Percentiles rank a stretch among this genome's conserved stretches.
Evolutionary conservation across 2,113 vertebrate genomes (phyloP).

Genomic region (Pseudonaja textilis): DNA sequence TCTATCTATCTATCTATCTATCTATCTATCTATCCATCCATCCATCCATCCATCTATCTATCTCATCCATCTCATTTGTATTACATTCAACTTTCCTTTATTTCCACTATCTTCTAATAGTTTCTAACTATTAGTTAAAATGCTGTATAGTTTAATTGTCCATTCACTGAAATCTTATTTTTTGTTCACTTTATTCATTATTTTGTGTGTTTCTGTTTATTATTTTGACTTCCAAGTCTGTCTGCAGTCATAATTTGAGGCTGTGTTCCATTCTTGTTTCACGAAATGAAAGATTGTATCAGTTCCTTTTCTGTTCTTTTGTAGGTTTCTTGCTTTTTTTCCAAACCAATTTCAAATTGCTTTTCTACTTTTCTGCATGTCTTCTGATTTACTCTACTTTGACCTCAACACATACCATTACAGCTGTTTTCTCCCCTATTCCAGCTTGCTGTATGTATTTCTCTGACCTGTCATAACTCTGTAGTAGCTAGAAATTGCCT

Average conservation of each 20-base stretch:
- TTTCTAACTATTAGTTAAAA: neutral
- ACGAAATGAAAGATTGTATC: neutral
- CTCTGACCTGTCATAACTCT: constrained; percentile 13
- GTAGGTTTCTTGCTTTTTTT: constrained; percentile 15
- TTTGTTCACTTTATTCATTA: constrained; percentile 28
- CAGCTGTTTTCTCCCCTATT: constrained; percentile 11
- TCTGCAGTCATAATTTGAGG: neutral
- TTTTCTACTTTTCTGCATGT: constrained; percentile 31
- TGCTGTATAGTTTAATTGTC: constrained; percentile 2
- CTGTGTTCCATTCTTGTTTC: neutral
- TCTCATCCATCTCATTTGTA: neutral
- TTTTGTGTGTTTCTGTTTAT: constrained; percentile 25
- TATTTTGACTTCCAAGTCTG: neutral
- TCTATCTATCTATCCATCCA: too few relatives aligned
- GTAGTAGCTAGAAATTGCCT: constrained; percentile 13
- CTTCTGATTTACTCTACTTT: constrained; percentile 13
- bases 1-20: too few relatives aligned
- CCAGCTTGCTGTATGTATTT: constrained; percentile 5
- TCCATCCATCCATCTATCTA: too few relatives aligned
- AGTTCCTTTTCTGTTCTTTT: constrained; percentile 22
- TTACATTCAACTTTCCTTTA: neutral
- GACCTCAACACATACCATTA: constrained; percentile 26
- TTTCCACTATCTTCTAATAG: neutral
- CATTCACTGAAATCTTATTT: constrained; percentile 36
- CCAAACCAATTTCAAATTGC: constrained; percentile 38